A percentile compares a stretch with the other conserved stretches of the same genome.
Evolutionary conservation across 2,888 invertebrate species (phyloP).

Genomic region (Drosophila borborema): DNA sequence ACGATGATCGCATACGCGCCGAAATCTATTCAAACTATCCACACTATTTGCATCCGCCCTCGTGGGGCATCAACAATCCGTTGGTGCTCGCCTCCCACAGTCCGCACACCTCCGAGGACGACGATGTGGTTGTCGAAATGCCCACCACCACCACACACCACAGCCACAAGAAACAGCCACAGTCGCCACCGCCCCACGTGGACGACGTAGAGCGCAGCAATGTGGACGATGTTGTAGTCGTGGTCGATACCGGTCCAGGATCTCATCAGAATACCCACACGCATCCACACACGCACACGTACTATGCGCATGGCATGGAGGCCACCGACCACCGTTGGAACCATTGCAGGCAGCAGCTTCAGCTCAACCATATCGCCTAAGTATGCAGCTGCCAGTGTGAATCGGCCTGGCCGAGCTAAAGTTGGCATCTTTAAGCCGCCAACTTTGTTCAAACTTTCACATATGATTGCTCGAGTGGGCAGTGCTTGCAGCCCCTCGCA

Average conservation of each 20-base stretch:
- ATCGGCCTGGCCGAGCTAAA: slow-evolving; percentile 56
- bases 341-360: slow-evolving; percentile 59
- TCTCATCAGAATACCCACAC: slow-evolving; percentile 59
- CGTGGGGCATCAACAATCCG: slow-evolving; percentile 85
- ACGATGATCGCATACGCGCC: slow-evolving; percentile 86
- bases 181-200: slow-evolving; percentile 15
- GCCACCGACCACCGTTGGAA: slow-evolving; percentile 50
- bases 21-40: slow-evolving; percentile 87
- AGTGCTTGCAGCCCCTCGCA: neutral
- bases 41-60: slow-evolving; percentile 88
- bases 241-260: slow-evolving; percentile 69
- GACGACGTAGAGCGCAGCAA: slow-evolving; percentile 66
- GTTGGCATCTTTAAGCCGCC: slow-evolving; percentile 47
- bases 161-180: slow-evolving; percentile 60
- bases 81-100: slow-evolving; percentile 85
- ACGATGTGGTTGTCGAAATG: slow-evolving; percentile 78
- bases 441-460: slow-evolving; percentile 57
- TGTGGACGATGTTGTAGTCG: slow-evolving; percentile 82
- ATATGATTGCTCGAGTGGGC: slow-evolving; percentile 32
- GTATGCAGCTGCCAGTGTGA: slow-evolving; percentile 48
- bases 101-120: slow-evolving; percentile 84
- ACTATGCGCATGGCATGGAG: slow-evolving; percentile 70
- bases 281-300: slow-evolving; percentile 67
- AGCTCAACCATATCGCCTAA: slow-evolving; percentile 49
- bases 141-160: slow-evolving; percentile 78